Base-by-base conservation (phyloP, 1,140 invertebrate genomes). In the Amyelois transitella region DNA sequence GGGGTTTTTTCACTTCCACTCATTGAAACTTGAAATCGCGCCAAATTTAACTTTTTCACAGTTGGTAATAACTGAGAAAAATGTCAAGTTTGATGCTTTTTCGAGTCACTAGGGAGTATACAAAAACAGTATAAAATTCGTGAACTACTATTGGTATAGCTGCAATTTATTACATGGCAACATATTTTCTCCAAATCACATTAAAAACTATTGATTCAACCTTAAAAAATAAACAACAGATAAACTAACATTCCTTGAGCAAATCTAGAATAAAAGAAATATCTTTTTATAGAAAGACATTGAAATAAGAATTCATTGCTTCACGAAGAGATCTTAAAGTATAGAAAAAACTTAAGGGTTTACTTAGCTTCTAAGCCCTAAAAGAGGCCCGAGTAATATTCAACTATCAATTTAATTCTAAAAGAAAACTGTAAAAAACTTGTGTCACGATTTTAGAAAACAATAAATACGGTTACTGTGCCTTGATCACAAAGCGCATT, bases 171-270 rank as follows among this genome's bases (percentile, higher is more conserved):
- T 14, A 38, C 32, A 38, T 68, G 63, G 64, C 63, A 61, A 66
- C 61, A 70, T 38, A 38, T 14, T 14, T 14, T n/a, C 17, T 44
- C 25, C 60, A 54, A 72, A 64, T 14, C 56, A 55, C 59, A 52
- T 61, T 56, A 53, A 60, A 68, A 64, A 69, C 61, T 57, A 62
- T 55, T 63, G 63, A 65, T 66, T 66, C 55, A 61, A 65, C 60
- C 54, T 66, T 69, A 66, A 60, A 70, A 66, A 55, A 56, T 55
- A 69, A 61, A 53, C 54, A 67, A 53, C 64, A 62, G 55, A 61
- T 52, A 17, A 56, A 67, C 59, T 66, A 78, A 79, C 71, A 75
- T 61, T 71, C 66, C 72, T 82, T 78, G 73, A 80, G 79, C 75
- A 77, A 76, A 62, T 63, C 43, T 59, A 38, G 6, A 38, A 14